Evolutionary conservation across 2,797 vertebrate genomes (phyloP), one percentile per base, ranked within the genome.

Genomic region (Eutrigla gurnardus): DNA sequence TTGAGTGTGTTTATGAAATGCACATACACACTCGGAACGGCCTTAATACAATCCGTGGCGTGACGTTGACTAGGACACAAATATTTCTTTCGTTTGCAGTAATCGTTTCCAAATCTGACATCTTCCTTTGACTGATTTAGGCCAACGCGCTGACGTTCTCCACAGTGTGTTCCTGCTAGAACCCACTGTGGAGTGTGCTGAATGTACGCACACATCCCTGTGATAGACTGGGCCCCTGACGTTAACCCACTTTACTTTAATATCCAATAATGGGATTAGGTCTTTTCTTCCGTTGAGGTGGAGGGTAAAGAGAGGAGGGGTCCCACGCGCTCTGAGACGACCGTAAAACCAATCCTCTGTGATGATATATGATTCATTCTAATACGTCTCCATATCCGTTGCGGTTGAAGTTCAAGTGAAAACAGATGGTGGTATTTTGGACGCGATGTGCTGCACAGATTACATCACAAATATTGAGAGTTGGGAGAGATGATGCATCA

Each of bases 211-310:
- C 49, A 64, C 25, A 52, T 42, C 45, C 37, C 5, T 18, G 32
- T 70, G 39, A 71, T 54, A 61, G 50, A 7, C 66, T 72, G 39
- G 58, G 62, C 65, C n/a, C 66, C 25, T 82, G 81, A 80, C 35
- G 55, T 75, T 78, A 84, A 73, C 70, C 73, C 58, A 80, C 71
- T 86, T 87, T 83, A 78, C 53, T 78, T 32, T 69, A 68, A 81
- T 82, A 82, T 69, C 67, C 65, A 77, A 68, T 81, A 87, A 84
- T 70, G 42, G 62, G 82, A 91, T 88, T 80, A 77, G 36, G 49
- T 72, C 70, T 46, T 81, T 85, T 74, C 75, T 86, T 84, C 62
- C 33, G 59, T 12, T 81, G 74, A 73, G 35, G 52, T 78, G 62
- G 25, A 67, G 54, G 42, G n/a, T 46, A 17, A 65, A 60, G 15